Percentiles rank a stretch among this genome's conserved stretches.
Conservation (phyloP, 2,888 invertebrate genomes). For the Aleiodes leptofemur region DNA sequence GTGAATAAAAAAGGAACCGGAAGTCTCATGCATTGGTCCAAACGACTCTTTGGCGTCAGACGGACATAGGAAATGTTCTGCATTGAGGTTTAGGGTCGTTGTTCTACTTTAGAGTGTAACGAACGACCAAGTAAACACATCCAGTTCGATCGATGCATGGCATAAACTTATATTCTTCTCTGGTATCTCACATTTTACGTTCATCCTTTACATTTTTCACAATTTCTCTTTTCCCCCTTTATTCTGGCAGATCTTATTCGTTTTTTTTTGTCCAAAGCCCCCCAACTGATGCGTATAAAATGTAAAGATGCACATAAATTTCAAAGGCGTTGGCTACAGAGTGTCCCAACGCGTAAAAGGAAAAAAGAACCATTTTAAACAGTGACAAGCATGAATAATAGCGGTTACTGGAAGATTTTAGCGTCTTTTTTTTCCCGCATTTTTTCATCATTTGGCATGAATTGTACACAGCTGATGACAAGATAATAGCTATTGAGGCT, state of each 20-base stretch:
- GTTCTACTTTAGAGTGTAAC: constrained; percentile 65
- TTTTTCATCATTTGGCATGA: too few species aligned
- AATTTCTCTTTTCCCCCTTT: background rate
- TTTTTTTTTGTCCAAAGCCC: background rate
- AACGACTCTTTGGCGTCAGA: constrained; percentile 20
- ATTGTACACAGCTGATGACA: background rate
- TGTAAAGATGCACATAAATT: constrained; percentile 24
- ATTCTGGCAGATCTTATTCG: background rate
- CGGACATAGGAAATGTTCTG: background rate
- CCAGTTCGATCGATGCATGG: constrained; percentile 33
- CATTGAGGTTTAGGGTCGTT: constrained; percentile 62
- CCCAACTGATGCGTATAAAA: background rate
- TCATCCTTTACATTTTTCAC: background rate
- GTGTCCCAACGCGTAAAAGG: background rate
- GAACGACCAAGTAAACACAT: constrained; percentile 44
- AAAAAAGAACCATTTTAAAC: background rate
- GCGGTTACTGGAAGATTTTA: too few species aligned
- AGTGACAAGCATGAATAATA: constrained; percentile 4
- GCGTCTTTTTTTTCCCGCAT: too few species aligned
- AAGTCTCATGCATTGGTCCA: constrained; percentile 1
- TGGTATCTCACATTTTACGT: background rate
- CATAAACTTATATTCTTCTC: constrained; percentile 22
- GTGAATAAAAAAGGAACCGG: constrained; percentile 15
- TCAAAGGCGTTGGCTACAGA: background rate
- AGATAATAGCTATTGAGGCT: background rate